These are phyloP conservation scores for Lasioglossum villosulum DNA, from an alignment of 2,888 invertebrate species.

Conservation along the genomic window DNA sequence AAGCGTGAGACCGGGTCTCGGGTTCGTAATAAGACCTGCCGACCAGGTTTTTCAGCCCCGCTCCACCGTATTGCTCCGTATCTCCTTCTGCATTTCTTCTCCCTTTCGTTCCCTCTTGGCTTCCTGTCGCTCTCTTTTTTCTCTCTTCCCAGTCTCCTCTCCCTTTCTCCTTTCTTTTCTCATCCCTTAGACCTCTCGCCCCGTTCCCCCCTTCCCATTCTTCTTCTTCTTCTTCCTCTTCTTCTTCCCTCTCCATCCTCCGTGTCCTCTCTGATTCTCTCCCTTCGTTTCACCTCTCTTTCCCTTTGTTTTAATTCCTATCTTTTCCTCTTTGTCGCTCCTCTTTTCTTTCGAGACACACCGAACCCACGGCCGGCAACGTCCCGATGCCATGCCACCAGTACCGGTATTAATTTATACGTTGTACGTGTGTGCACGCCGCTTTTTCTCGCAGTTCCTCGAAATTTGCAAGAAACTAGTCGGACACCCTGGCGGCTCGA, in stretches of 20 bases:
- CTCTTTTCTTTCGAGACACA: constrained; percentile 29
- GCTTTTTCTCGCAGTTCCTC: constrained; percentile 83
- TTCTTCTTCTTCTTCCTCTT: constrained; percentile 18
- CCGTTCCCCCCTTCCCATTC: background rate
- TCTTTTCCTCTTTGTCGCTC: constrained; percentile 42
- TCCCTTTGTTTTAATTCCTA: constrained; percentile 51
- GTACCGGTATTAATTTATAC: constrained; percentile 84
- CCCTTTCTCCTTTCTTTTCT: constrained; percentile 39
- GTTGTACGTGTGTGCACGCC: constrained; percentile 84
- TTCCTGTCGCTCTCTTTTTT: constrained; percentile 57
- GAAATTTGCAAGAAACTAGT: constrained; percentile 85
- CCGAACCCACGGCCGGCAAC: constrained; percentile 22
- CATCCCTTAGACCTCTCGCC: constrained; percentile 16
- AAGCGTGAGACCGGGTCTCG: constrained; percentile 82
- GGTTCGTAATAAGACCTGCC: constrained; percentile 84
- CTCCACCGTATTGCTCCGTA: constrained; percentile 58
- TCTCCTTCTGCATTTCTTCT: constrained; percentile 59
- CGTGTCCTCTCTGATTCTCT: background rate
- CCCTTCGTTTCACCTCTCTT: constrained; percentile 35
- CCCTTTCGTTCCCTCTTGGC: constrained; percentile 49
- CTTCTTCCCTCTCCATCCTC: background rate
- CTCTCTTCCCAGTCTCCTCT: background rate
- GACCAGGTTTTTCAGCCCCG: constrained; percentile 81
- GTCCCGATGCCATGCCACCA: constrained; percentile 54
- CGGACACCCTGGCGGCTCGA: constrained; percentile 74